Percentiles rank a stretch among this genome's conserved stretches.
Evolutionary conservation across 2,797 vertebrate species (phyloP).

Genomic region (Anguilla anguilla): DNA sequence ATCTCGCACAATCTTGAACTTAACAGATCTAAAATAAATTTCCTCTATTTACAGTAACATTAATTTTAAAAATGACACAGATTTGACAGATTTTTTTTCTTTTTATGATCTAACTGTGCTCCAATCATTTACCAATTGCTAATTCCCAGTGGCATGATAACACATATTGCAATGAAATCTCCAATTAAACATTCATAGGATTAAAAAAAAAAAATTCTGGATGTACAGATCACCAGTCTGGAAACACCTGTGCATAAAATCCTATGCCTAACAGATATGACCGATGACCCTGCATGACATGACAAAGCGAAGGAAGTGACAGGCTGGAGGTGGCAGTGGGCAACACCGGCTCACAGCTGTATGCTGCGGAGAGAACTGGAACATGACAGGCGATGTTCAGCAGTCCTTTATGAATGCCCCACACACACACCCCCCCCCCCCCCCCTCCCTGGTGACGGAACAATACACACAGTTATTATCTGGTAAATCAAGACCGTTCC

Average conservation of each 20-base stretch:
- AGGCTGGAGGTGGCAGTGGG: constrained; percentile 43
- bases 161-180: too few relatives aligned
- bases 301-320: constrained; percentile 31
- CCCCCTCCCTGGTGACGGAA: constrained; percentile 35
- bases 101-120: too few relatives aligned
- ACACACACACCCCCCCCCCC: constrained; percentile 39
- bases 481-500: constrained; percentile 30
- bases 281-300: constrained; percentile 12
- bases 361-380: constrained; percentile 48
- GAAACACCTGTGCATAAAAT: neutral
- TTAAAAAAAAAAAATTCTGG: too few relatives aligned
- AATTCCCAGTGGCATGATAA: too few relatives aligned
- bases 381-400: constrained; percentile 51
- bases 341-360: constrained; percentile 10
- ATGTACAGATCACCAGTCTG: neutral
- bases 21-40: neutral
- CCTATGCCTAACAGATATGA: neutral
- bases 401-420: constrained; percentile 27
- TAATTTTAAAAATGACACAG: too few relatives aligned
- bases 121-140: too few relatives aligned
- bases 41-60: neutral
- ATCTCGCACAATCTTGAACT: neutral
- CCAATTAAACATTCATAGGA: too few relatives aligned
- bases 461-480: constrained; percentile 44
- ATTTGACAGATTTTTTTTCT: too few relatives aligned